Evolutionary conservation across 1,140 invertebrate genomes (phyloP), one percentile per base, ranked within the genome.

Genomic region (Centruroides sculpturatus): DNA sequence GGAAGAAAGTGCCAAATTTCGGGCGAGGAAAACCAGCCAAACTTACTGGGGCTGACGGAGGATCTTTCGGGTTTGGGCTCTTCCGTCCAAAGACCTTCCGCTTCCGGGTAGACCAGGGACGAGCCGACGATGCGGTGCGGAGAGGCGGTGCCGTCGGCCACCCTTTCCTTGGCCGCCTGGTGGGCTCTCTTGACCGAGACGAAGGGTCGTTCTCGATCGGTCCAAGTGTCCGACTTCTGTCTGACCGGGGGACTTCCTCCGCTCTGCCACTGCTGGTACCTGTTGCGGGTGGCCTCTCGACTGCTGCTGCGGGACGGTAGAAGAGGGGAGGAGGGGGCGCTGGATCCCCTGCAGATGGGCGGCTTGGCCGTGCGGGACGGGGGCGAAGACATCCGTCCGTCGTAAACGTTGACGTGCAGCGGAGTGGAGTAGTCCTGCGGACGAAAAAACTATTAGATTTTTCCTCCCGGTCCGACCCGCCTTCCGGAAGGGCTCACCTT

Each of bases 181-280:
- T 83, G 81, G n/a, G 80, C 80, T 55, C 80, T 74, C 69, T 83
- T 83, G 11, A 82, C 76, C 3, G 78, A 76, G 55, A 83, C 78
- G 69, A 84, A 83, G 7, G 82, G 81, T 60, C 82, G 71, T 66
- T 84, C 82, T 48, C 75, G 72, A 59, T 78, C 76, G 63, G 73
- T 73, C n/a, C 73, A 70, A 8, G 71, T 71, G 61, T 79, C 77
- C 11, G 76, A 77, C 56, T 73, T 69, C 63, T 79, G 77, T 52
- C 72, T 64, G 11, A 65, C 61, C 49, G 72, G 61, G 3, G 67
- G 62, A 46, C 66, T 59, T 13, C 57, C 48, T 59, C 63, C 60
- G 48, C 54, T 59, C 36, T 61, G 70, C 55, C 57, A 69, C 57
- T 78, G 74, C 64, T 74, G 76, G 57, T 64, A 61, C 54, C 60